Evolutionary conservation across 2,888 invertebrate genomes (phyloP).

Genomic region (Siphonodentalium dalli): DNA sequence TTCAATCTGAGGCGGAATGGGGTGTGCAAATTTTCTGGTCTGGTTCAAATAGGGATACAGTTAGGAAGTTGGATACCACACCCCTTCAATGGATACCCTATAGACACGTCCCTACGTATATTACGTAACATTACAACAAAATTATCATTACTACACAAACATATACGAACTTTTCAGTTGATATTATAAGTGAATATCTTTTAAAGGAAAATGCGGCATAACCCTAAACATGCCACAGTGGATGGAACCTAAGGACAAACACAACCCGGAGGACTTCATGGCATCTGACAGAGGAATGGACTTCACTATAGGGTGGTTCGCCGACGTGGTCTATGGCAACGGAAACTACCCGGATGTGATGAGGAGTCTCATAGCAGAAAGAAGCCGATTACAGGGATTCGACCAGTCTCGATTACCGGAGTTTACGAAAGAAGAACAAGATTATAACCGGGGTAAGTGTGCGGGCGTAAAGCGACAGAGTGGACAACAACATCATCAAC

Average conservation of each 20-base stretch:
- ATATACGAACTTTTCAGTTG: too few species aligned
- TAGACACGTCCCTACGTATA: too few species aligned
- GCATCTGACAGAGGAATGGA: conserved; percentile 32
- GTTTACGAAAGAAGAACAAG: conserved; percentile 50
- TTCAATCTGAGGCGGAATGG: too few species aligned
- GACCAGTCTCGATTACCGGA: conserved; percentile 37
- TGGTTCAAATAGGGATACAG: too few species aligned
- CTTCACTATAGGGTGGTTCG: conserved; percentile 48
- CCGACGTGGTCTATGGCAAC: conserved; percentile 41
- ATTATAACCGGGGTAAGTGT: conserved; percentile 44
- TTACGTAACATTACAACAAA: too few species aligned
- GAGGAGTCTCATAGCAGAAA: conserved; percentile 29
- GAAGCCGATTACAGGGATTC: conserved; percentile 27
- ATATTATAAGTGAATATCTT: background rate
- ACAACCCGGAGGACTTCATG: conserved; percentile 25
- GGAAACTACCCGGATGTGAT: conserved; percentile 67
- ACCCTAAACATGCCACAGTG: conserved; percentile 38
- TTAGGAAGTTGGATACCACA: too few species aligned
- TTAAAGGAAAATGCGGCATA: conserved; percentile 43
- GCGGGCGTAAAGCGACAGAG: too few species aligned
- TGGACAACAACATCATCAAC: too few species aligned
- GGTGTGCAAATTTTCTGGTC: too few species aligned
- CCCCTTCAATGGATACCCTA: too few species aligned
- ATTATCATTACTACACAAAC: too few species aligned
- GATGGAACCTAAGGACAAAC: conserved; percentile 30